Base-by-base conservation (phyloP, 2,888 invertebrate species). In the Hipparchia semele region DNA sequence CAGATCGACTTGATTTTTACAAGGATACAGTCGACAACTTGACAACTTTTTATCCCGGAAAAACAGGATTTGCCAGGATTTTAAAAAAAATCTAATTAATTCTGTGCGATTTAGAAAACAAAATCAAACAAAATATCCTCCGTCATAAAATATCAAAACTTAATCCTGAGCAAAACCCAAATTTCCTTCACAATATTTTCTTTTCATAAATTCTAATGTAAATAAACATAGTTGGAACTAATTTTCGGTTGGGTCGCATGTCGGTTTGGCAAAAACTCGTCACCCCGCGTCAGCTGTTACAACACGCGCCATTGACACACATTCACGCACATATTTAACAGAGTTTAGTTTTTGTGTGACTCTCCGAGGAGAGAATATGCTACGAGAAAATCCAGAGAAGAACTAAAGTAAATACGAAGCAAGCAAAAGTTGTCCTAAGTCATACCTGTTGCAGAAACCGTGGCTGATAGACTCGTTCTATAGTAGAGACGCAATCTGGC, bases 211-310 rank as follows among this genome's bases (percentile, higher is more conserved):
- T 67, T 71, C 66, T 13, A 66, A 71, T 61, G 61, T 67, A 67
- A 58, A 67, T 67, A 71, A 67, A 71, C 23, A 10, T 46, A 2
- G 60, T 7, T 10, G 33, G 64, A 60, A 58, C 61, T 60, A 67
- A 67, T 67, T 60, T 71, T 71, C 67, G 67, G 60, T 13, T 54
- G 39, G 62, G 49, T 58, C 53, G 59, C 49, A n/a, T 70, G 58
- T 71, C 53, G 65, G 51, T 0, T 46, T 66, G 71, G 60, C 71
- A 67, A 71, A 71, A 67, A 67, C 67, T 46, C 56, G 51, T 56
- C 61, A 23, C 45, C 13, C 65, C 13, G 46, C 56, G 67, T 10
- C 67, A 67, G 67, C 65, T 65, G 65, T 56, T 56, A 45, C 56
- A 13, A 67, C 67, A 67, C 56, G 67, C 56, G 45, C 39, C 13